Conservation (phyloP, 2,113 vertebrate species). For the Scopus umbretta region DNA sequence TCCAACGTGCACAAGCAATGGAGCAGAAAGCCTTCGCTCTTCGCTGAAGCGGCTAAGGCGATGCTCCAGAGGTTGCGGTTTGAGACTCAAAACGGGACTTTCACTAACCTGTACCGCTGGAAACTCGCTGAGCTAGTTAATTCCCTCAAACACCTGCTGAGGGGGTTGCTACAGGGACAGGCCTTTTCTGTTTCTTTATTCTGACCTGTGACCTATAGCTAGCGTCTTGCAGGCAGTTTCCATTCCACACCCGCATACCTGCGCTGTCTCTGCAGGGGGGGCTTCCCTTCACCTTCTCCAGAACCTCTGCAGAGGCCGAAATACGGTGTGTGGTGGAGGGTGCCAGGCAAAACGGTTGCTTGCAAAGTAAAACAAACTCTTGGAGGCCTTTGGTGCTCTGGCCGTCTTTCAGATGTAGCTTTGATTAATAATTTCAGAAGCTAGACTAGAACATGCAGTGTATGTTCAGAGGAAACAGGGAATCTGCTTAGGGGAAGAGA, state of each 20-base stretch:
- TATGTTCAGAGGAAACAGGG: neutral
- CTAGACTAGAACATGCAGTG: neutral
- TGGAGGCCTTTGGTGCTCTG: neutral
- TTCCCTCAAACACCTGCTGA: neutral
- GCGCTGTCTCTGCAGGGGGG: neutral
- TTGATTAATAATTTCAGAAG: neutral
- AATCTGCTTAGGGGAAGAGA: neutral
- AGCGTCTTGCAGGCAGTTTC: neutral
- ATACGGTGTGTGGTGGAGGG: neutral
- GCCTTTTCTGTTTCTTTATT: neutral
- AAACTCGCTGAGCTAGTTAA: neutral
- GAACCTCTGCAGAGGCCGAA: neutral
- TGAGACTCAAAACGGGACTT: neutral
- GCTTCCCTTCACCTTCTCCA: neutral
- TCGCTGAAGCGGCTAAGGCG: neutral
- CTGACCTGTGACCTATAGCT: neutral
- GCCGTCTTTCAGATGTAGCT: neutral
- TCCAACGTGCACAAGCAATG: neutral
- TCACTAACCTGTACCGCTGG: neutral
- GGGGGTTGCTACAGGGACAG: neutral
- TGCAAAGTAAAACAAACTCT: neutral
- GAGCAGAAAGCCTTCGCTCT: neutral
- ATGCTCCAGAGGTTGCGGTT: neutral
- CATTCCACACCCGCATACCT: neutral
- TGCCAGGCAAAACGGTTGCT: neutral